These are phyloP conservation scores for Agrotis clavis DNA, from an alignment of 2,888 invertebrate genomes.

Conservation along the genomic window DNA sequence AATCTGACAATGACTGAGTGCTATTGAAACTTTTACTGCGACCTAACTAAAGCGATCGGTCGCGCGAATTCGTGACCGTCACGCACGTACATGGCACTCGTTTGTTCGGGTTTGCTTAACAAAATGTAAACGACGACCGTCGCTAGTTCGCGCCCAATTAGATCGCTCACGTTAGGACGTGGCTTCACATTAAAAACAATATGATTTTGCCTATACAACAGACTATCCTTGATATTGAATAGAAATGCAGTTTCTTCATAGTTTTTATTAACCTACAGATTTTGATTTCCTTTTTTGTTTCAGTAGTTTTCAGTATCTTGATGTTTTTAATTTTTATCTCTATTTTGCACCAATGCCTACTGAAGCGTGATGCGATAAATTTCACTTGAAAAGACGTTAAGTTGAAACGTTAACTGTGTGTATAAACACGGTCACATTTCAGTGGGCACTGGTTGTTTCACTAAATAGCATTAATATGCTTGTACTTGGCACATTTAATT, in stretches of 20 bases:
- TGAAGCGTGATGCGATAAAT: conserved; percentile 45
- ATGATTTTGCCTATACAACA: conserved; percentile 25
- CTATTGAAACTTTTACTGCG: conserved; percentile 27
- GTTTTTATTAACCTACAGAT: conserved; percentile 14
- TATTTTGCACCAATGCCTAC: conserved; percentile 42
- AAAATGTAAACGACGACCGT: neutral
- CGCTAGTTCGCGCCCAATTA: neutral
- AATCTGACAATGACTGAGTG: conserved; percentile 56
- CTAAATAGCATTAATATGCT: conserved; percentile 59
- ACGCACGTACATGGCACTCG: neutral
- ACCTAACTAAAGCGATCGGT: neutral
- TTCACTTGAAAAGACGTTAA: conserved; percentile 33
- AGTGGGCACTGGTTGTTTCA: conserved; percentile 45
- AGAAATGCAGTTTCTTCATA: conserved; percentile 13
- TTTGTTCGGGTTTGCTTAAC: neutral
- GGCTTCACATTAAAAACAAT: conserved; percentile 25
- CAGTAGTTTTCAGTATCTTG: conserved; percentile 36
- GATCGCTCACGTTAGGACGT: neutral
- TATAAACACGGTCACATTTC: conserved; percentile 30
- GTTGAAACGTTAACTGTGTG: conserved; percentile 20
- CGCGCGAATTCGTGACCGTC: neutral
- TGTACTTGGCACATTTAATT: conserved; percentile 67
- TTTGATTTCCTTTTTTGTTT: conserved; percentile 32
- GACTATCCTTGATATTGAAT: conserved; percentile 26
- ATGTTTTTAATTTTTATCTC: conserved; percentile 49